Base-by-base conservation (phyloP, 2,888 invertebrate species). In the Steinernema carpocapsae region DNA sequence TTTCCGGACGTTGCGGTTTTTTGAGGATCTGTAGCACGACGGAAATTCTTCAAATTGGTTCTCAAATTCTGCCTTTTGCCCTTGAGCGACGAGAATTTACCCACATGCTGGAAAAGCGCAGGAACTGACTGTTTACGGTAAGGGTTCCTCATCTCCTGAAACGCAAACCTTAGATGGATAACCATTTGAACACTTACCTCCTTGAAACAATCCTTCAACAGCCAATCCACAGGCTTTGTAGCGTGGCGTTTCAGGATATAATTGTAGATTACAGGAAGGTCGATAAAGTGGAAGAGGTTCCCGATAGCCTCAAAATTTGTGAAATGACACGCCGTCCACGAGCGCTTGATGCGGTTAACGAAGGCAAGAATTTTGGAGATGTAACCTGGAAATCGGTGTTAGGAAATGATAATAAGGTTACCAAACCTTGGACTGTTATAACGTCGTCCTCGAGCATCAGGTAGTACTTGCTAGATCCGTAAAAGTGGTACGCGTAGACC, bases 181-280 rank as follows among this genome's bases (percentile, higher is more conserved):
- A 17, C 48, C n/a, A n/a, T n/a, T 51, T 70, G 73, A 37, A 32
- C 73, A 32, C 19, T 71, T 29, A 17, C 29, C 24, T 59, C 22
- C 51, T 51, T 75, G 17, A 48, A 17, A 1, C 52, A 26, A 12
- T 52, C 24, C 73, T 70, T 94, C 14, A 97, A 89, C 6, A 97
- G 90, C 97, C 97, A 97, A 88, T 97, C 97, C 0, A 96, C 95
- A 0, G 97, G 97, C 89, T 96, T 95, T 86, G 95, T 94, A 86
- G 92, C 92, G 89, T 94, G 94, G 88, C 97, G 97, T 91, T 97
- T 93, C 88, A 97, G 92, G 84, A 92, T 84, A 97, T 93, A 88
- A 95, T 94, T 93, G 48, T 94, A 92, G 77, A 97, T 90, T 90
- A 93, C 92, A 0, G 93, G 92, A 26, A 97, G 89, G 86, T 95